Base-by-base conservation (phyloP, 2,888 invertebrate species). In the Xestia ashworthii region DNA sequence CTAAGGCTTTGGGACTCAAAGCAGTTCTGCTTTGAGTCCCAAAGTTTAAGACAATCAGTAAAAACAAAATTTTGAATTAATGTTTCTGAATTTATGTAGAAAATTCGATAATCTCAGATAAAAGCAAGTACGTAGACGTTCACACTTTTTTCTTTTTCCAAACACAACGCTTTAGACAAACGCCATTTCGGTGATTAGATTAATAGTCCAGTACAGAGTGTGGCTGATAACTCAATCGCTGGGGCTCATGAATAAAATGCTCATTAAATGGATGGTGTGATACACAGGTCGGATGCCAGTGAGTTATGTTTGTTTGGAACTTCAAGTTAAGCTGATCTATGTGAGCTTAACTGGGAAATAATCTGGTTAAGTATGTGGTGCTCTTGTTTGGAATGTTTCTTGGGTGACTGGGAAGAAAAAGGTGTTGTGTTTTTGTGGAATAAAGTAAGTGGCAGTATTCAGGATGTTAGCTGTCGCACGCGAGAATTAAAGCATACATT, bases 191-290 rank as follows among this genome's bases (percentile, higher is more conserved):
- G 72, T 78, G 82, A 71, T 88, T 77, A 85, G 85, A 88, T 88
- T 89, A 86, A 91, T 85, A 82, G 76, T 85, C 75, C 74, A 84
- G 82, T 86, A 87, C 78, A 53, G 44, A 74, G 53, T 64, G 68
- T n/a, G 82, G 80, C 89, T 92, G 94, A 94, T 94, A 93, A 89
- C 93, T 94, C 93, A 94, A 94, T 94, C 93, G 91, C 89, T 91
- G 84, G 87, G 69, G 76, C 92, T 94, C 93, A 94, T 94, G 94
- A 94, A 94, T 94, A 94, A 94, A 93, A 94, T 91, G 90, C 86
- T 87, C 92, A 93, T 94, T 94, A 93, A 89, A 91, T 89, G 81
- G 88, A 90, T 90, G 84, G 87, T 90, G 90, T 90, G 91, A 90
- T 91, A 90, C 88, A 89, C 90, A 88, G 85, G 87, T 87, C 87